These are phyloP conservation scores for Branchinecta sandiegonensis DNA, from an alignment of 2,888 invertebrate genomes.

Conservation along the genomic window DNA sequence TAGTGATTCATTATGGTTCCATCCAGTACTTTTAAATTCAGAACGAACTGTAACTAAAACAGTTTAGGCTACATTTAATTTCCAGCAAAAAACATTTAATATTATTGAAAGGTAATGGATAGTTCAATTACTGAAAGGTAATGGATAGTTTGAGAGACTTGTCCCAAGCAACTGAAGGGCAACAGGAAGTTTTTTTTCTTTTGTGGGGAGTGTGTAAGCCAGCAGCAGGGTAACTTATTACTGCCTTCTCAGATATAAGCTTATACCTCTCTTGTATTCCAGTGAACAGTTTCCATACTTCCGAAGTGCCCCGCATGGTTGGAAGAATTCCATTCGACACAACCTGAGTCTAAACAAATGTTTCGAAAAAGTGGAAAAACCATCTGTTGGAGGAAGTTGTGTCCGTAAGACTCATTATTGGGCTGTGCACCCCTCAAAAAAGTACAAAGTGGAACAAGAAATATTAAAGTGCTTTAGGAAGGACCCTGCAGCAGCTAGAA, in stretches of 20 bases:
- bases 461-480: conserved; percentile 94
- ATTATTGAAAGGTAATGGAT: not conserved
- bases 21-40: no score
- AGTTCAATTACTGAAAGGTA: conserved; percentile 2
- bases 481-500: conserved; percentile 78
- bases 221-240: not conserved
- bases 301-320: conserved; percentile 92
- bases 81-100: no score
- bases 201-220: no score
- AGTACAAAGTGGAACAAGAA: conserved; percentile 94
- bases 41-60: no score
- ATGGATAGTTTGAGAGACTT: no score
- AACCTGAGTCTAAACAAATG: conserved; percentile 95
- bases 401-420: conserved; percentile 70
- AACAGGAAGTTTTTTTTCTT: no score
- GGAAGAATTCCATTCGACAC: conserved; percentile 97
- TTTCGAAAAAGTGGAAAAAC: conserved; percentile 94
- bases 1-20: no score
- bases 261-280: conserved; percentile 35
- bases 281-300: conserved; percentile 97
- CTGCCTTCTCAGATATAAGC: not conserved
- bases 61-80: no score
- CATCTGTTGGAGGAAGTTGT: conserved; percentile 63
- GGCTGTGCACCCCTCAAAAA: conserved; percentile 91
- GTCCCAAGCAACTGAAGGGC: no score